These are phyloP conservation scores for Listrodromus nycthemerus DNA, from an alignment of 2,888 invertebrate genomes.

Conservation along the genomic window DNA sequence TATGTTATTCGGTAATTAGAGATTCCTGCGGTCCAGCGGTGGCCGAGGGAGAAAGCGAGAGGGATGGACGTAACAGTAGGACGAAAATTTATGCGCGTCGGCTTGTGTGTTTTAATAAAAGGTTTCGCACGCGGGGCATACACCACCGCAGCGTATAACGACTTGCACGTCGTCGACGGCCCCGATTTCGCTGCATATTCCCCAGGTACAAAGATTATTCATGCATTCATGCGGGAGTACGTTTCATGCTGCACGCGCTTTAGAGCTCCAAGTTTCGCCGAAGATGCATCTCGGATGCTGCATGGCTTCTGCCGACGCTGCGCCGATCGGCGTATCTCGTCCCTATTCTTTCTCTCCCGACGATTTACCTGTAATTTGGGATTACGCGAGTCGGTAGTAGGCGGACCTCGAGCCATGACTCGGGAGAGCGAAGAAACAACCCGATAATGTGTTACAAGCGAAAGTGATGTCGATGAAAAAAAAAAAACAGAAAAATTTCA, in stretches of 20 bases:
- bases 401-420: conserved; percentile 33
- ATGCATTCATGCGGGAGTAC: conserved; percentile 62
- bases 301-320: conserved; percentile 26
- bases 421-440: conserved; percentile 31
- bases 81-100: conserved; percentile 56
- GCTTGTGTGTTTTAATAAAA: conserved; percentile 65
- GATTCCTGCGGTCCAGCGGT: conserved; percentile 36
- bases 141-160: conserved; percentile 46
- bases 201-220: conserved; percentile 61
- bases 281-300: conserved; percentile 18
- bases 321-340: conserved; percentile 26
- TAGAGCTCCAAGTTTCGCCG: conserved; percentile 19
- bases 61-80: conserved; percentile 13
- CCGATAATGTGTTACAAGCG: not conserved
- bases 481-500: not conserved
- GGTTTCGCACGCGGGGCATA: conserved; percentile 53
- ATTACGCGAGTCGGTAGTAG: conserved; percentile 62
- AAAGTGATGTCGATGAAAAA: conserved; percentile 5
- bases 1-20: conserved; percentile 49
- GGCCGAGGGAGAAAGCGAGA: conserved; percentile 26
- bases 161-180: conserved; percentile 62
- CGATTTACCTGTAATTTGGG: conserved; percentile 64
- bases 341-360: conserved; percentile 49
- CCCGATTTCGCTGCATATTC: conserved; percentile 68
- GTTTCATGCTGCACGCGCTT: conserved; percentile 60